These are phyloP conservation scores for Mizuhopecten yessoensis DNA, from an alignment of 1,140 invertebrate genomes.

Conservation along the genomic window DNA sequence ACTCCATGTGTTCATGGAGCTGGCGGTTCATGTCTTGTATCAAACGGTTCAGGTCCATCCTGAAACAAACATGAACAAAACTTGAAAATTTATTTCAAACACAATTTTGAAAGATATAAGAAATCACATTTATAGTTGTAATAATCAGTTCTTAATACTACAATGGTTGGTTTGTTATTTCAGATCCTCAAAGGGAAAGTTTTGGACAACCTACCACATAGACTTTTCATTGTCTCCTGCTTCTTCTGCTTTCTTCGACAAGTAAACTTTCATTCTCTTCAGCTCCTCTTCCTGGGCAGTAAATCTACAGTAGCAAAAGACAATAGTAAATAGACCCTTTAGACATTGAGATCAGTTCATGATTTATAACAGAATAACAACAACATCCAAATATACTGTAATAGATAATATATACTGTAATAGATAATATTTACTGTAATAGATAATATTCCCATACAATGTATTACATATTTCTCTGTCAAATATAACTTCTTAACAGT, in stretches of 20 bases:
- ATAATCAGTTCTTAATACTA: background rate
- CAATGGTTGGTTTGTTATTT: background rate
- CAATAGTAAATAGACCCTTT: no score
- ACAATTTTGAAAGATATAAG: background rate
- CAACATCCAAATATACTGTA: no score
- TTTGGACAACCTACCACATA: slow-evolving; percentile 70
- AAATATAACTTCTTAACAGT: no score
- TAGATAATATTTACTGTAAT: no score
- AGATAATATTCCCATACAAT: no score
- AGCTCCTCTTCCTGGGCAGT: slow-evolving; percentile 76
- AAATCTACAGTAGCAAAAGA: slow-evolving; percentile 65
- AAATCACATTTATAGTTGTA: background rate
- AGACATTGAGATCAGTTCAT: no score
- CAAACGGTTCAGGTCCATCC: slow-evolving; percentile 78
- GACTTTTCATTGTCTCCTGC: slow-evolving; percentile 72
- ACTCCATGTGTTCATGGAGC: slow-evolving; percentile 74
- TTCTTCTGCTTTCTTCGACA: slow-evolving; percentile 74
- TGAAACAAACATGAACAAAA: slow-evolving; percentile 54
- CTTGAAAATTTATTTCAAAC: background rate
- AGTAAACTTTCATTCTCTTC: slow-evolving; percentile 71
- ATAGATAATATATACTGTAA: no score
- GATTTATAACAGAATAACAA: no score
- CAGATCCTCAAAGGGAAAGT: background rate
- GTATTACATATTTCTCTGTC: no score
- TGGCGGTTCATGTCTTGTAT: slow-evolving; percentile 77